Conservation (phyloP, 2,113 vertebrate species). For the Microcebus murinus region DNA sequence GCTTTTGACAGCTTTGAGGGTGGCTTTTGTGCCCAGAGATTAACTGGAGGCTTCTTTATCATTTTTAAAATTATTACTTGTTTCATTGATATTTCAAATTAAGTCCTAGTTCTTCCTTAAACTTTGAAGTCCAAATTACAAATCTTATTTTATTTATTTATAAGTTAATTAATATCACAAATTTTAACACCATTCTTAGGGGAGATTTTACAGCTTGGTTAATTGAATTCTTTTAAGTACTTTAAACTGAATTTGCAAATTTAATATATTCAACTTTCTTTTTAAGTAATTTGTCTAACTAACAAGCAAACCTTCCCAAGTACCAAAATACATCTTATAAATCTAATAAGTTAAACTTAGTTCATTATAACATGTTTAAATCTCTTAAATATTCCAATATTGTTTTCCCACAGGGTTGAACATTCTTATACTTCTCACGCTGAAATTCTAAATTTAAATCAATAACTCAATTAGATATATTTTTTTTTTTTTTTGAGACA, state of each 20-base stretch:
- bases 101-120: not conserved
- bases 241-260: not conserved
- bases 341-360: not conserved
- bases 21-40: not conserved
- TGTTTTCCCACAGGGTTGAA: not conserved
- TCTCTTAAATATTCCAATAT: not conserved
- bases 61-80: not conserved
- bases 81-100: slow-evolving; percentile 40
- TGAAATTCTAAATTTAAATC: slow-evolving; percentile 3
- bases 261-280: not conserved
- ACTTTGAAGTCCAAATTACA: not conserved
- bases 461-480: not conserved
- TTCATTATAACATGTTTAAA: not conserved
- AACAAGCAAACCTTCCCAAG: not conserved
- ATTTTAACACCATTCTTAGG: not conserved
- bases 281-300: not conserved
- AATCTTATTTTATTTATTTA: slow-evolving; percentile 23
- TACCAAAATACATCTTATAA: not conserved
- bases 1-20: not conserved
- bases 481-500: no score
- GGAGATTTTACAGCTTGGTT: not conserved
- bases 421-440: not conserved
- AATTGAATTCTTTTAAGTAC: slow-evolving; percentile 1
- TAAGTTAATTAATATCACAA: not conserved
- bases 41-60: not conserved